Base-by-base conservation (phyloP, 2,888 invertebrate genomes). In the Amblyjoppa fuscipennis region DNA sequence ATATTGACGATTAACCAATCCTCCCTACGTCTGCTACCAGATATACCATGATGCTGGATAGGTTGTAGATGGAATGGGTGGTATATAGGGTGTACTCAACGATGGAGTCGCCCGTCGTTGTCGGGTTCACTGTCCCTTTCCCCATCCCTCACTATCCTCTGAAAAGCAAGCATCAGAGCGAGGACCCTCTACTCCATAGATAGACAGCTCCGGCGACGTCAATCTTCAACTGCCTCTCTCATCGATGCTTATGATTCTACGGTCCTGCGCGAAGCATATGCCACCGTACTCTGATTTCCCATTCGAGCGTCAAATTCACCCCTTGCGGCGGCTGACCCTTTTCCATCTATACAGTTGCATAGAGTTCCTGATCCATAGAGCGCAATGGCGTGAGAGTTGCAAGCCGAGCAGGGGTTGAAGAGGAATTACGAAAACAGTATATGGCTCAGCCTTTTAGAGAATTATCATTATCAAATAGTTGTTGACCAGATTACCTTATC, bases 121-220 rank as follows among this genome's bases (percentile, higher is more conserved):
- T 82, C 82, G 71, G 64, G 38, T 74, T 74, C 56, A 53, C 81
- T 31, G 70, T 83, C 86, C 71, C 83, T 83, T 66, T 68, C 25
- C 61, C 20, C 53, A 20, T 56, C 6, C n/a, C 64, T 11, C 66
- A 11, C 3, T 64, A 28, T 45, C 64, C 56, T 28, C 66, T 66
- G 66, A 51, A 76, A 66, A 45, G 34, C 25, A 31, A 34, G 53
- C 71, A 11, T 45, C 34, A 59, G 51, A 61, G 20, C 34, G 71
- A 75, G 82, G 51, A 51, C 85, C 75, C 71, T 81, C 78, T n/a
- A 66, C 70, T 79, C 66, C 87, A 84, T 84, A 88, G 89, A 90
- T 92, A 91, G 92, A 92, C 90, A 91, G 88, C 88, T 85, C 87
- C 74, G 89, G 88, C 90, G 83, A 90, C 89, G 91, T 91, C 92